Conservation (phyloP, 1,140 invertebrate genomes). For the Microplitis mediator region DNA sequence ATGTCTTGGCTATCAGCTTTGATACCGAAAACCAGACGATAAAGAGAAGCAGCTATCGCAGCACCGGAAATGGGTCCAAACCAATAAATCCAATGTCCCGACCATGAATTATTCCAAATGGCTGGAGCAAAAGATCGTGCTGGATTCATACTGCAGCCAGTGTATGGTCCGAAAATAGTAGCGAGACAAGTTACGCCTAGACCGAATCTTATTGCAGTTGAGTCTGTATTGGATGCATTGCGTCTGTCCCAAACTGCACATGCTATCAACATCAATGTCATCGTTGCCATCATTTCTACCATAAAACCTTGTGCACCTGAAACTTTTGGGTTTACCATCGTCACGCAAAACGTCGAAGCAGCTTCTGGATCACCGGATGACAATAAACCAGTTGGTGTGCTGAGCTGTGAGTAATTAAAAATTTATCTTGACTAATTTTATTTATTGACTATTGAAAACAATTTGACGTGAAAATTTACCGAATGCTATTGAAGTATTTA, state of each 20-base stretch:
- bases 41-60: slow-evolving; percentile 54
- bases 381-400: slow-evolving; percentile 53
- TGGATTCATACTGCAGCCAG: slow-evolving; percentile 84
- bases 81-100: slow-evolving; percentile 71
- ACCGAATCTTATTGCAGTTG: slow-evolving; percentile 63
- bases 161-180: slow-evolving; percentile 64
- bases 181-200: slow-evolving; percentile 61
- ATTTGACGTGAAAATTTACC: background rate
- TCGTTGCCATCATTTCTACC: slow-evolving; percentile 71
- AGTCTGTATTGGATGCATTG: slow-evolving; percentile 61
- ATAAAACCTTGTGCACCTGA: slow-evolving; percentile 60
- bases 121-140: slow-evolving; percentile 80
- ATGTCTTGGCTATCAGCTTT: slow-evolving; percentile 25
- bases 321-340: slow-evolving; percentile 60
- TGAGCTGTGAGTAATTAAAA: slow-evolving; percentile 8
- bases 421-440: background rate
- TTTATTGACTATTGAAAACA: background rate
- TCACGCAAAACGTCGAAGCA: slow-evolving; percentile 65
- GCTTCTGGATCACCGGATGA: background rate
- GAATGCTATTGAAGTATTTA: too few relatives aligned
- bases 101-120: slow-evolving; percentile 73
- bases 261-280: slow-evolving; percentile 72
- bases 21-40: slow-evolving; percentile 46
- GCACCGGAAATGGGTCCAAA: slow-evolving; percentile 61
- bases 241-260: slow-evolving; percentile 69